These are phyloP conservation scores for Rhingia campestris DNA, from an alignment of 2,888 invertebrate species.

Conservation along the genomic window DNA sequence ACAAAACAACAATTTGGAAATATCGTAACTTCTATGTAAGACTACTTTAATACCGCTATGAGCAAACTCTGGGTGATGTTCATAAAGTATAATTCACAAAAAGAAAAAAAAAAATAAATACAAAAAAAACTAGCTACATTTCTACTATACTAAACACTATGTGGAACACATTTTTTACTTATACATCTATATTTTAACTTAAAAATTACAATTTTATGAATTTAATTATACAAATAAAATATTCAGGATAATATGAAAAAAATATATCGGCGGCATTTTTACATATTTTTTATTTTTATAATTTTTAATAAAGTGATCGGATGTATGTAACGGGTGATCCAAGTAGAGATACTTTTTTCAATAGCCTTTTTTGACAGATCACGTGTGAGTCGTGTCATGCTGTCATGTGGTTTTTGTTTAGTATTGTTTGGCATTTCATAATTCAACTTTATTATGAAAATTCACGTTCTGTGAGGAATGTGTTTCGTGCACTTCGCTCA, in stretches of 20 bases:
- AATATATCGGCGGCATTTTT: neutral
- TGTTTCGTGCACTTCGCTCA: too few species aligned
- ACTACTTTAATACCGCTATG: slow-evolving; percentile 74
- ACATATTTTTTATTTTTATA: neutral
- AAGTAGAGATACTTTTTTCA: too few species aligned
- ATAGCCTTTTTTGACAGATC: too few species aligned
- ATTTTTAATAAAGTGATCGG: neutral
- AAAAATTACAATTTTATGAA: slow-evolving; percentile 73
- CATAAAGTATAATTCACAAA: slow-evolving; percentile 73
- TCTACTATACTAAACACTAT: slow-evolving; percentile 77
- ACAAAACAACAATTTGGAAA: slow-evolving; percentile 48
- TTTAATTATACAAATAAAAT: slow-evolving; percentile 74
- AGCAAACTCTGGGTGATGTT: slow-evolving; percentile 73
- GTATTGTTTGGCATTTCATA: too few species aligned
- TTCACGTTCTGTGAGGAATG: too few species aligned
- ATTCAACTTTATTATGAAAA: too few species aligned
- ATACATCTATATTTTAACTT: slow-evolving; percentile 75
- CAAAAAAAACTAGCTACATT: slow-evolving; percentile 76
- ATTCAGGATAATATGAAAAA: slow-evolving; percentile 71
- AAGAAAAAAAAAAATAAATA: slow-evolving; percentile 22
- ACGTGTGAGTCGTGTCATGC: too few species aligned
- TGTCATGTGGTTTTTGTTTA: too few species aligned
- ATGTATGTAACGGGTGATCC: too few species aligned
- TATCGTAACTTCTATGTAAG: slow-evolving; percentile 72
- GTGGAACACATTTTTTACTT: slow-evolving; percentile 74